These are phyloP conservation scores for Ciconia boyciana DNA, from an alignment of 2,113 vertebrate genomes.

Conservation along the genomic window DNA sequence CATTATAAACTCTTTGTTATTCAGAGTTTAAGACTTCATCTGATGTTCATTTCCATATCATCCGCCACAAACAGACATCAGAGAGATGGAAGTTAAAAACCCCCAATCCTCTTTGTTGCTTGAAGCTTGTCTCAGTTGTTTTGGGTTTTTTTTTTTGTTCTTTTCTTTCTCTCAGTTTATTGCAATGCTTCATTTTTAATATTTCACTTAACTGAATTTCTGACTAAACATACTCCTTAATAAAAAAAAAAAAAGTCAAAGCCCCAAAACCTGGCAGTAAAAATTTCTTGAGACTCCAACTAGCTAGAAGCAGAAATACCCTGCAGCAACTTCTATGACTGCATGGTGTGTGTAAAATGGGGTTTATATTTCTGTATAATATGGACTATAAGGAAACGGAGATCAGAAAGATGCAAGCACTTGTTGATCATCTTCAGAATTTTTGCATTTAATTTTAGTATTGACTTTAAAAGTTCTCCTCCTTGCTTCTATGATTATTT, in stretches of 20 bases:
- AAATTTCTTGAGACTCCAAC: background rate
- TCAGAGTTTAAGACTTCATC: background rate
- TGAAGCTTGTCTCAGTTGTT: background rate
- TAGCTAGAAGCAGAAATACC: background rate
- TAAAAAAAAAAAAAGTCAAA: background rate
- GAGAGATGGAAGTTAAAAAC: background rate
- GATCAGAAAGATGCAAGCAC: background rate
- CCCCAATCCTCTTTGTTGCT: rapidly evolving
- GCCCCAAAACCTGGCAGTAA: background rate
- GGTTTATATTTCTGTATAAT: background rate
- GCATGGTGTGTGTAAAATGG: background rate
- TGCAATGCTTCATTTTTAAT: background rate
- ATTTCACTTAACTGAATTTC: background rate
- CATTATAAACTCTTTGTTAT: background rate
- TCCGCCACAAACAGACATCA: background rate
- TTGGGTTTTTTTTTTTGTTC: background rate
- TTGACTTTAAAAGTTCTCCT: background rate
- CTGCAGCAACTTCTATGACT: background rate
- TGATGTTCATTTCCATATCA: background rate
- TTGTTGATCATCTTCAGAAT: background rate
- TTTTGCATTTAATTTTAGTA: background rate
- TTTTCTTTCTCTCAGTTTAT: background rate
- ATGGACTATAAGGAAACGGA: background rate
- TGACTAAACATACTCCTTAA: background rate
- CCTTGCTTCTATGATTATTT: background rate